phyloP scores from a whole-genome alignment of 2,113 vertebrate species.

The Glaucidium brasilianum region DNA sequence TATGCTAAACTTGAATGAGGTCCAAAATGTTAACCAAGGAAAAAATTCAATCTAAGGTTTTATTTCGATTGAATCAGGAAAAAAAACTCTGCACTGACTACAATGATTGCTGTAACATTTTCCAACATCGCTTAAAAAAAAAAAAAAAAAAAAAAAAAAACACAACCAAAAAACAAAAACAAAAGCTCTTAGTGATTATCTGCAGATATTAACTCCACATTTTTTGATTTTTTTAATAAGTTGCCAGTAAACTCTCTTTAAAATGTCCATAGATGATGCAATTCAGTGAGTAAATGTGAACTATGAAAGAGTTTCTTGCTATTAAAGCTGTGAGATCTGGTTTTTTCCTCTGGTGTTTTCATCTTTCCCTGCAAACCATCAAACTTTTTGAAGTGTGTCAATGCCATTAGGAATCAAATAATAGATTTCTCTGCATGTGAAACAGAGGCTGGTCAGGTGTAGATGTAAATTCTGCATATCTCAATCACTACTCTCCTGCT shows the following conservation, averaged over 20 bases:
- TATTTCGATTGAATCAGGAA: background rate
- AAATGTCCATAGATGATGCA: background rate
- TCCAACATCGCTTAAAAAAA: background rate
- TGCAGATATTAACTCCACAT: background rate
- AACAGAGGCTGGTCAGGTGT: background rate
- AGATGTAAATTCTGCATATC: background rate
- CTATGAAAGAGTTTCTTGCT: background rate
- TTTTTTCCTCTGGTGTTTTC: background rate
- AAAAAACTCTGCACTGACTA: background rate
- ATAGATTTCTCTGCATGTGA: background rate
- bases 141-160: too few relatives aligned
- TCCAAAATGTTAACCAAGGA: background rate
- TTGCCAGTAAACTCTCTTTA: background rate
- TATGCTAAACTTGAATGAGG: background rate
- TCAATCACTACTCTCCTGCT: background rate
- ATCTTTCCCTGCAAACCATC: background rate
- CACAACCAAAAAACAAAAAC: background rate
- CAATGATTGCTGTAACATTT: background rate
- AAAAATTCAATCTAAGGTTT: background rate
- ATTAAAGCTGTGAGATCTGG: background rate
- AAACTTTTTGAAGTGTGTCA: background rate
- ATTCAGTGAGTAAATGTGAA: background rate
- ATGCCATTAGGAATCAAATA: background rate
- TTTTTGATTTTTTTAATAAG: background rate
- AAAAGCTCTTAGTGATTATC: background rate